These are phyloP conservation scores for Pollenia griseotomentosa DNA, from an alignment of 2,888 invertebrate genomes.

Conservation along the genomic window DNA sequence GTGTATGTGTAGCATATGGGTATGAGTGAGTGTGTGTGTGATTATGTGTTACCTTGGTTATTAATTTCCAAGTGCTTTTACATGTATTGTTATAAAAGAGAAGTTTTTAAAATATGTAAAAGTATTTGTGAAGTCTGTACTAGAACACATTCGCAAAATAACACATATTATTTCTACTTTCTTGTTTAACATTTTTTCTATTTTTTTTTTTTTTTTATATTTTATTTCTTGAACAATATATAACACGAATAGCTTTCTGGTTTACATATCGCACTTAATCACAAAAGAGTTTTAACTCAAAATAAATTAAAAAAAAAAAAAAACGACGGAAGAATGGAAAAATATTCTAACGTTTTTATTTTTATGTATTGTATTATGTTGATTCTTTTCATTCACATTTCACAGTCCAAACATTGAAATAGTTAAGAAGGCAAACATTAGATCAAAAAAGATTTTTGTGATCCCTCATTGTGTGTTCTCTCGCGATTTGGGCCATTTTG, in stretches of 20 bases:
- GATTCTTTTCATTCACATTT: conserved; percentile 30
- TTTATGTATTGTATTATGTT: conserved; percentile 59
- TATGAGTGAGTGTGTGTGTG: neutral
- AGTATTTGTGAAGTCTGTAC: conserved; percentile 8
- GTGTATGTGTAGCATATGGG: neutral
- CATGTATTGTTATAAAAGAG: conserved; percentile 41
- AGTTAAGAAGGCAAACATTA: no score
- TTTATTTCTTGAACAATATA: neutral
- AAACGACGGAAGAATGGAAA: neutral
- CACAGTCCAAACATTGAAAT: no score
- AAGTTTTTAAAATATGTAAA: conserved; percentile 31
- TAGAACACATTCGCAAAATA: conserved; percentile 11
- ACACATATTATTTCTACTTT: conserved; percentile 28
- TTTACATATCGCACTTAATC: no score
- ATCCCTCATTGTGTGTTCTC: no score
- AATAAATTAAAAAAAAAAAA: neutral
- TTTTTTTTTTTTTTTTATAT: neutral
- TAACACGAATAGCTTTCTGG: no score
- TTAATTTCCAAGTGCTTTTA: conserved; percentile 68
- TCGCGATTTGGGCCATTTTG: no score
- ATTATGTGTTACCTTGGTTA: conserved; percentile 8
- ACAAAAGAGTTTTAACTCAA: no score
- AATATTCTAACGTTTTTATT: conserved; percentile 38
- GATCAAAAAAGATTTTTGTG: no score
- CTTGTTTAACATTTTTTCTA: neutral